A percentile compares a stretch with the other conserved stretches of the same genome.
phyloP scores from a whole-genome alignment of 2,113 vertebrate species.

The Dermatemys mawii region DNA sequence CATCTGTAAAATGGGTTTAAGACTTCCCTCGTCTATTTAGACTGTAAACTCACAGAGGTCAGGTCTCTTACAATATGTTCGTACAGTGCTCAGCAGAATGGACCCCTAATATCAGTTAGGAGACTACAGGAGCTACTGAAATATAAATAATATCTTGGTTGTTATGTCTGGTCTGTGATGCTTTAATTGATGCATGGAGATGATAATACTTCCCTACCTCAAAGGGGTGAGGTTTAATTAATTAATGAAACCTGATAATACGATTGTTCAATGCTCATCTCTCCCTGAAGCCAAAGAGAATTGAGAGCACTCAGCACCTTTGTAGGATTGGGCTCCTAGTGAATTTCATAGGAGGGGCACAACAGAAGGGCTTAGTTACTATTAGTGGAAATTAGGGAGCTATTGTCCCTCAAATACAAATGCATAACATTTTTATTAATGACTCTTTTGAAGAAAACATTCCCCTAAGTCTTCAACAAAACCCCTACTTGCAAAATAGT shows the following conservation, averaged over 20 bases:
- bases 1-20: neutral
- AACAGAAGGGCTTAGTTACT: neutral
- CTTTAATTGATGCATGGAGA: neutral
- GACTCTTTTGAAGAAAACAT: too few relatives aligned
- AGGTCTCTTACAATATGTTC: neutral
- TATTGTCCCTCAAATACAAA: neutral
- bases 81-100: neutral
- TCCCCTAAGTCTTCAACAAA: neutral
- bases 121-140: neutral
- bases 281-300: neutral
- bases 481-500: neutral
- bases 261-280: neutral
- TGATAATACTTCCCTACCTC: neutral
- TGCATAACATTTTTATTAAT: accelerated
- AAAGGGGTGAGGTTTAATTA: neutral
- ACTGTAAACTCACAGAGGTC: neutral
- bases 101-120: too few relatives aligned
- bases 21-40: neutral
- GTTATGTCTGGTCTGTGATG: neutral
- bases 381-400: accelerated
- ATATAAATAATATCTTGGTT: neutral
- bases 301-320: neutral
- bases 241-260: neutral
- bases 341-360: neutral
- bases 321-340: neutral